Conservation (phyloP, 1,140 invertebrate species). For the Brachionus rotundiformis region DNA sequence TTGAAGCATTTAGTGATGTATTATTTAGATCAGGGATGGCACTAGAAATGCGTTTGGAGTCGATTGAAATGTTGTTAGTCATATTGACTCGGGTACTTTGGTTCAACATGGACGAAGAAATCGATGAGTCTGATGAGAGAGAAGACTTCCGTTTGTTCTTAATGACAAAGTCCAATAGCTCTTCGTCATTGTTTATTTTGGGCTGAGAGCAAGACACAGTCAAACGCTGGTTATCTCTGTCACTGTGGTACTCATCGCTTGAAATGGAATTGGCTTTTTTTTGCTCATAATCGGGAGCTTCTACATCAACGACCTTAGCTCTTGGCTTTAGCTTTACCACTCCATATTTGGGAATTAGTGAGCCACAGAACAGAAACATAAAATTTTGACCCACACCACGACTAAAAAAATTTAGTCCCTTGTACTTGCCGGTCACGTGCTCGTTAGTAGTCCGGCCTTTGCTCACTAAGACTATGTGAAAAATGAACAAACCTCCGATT, state of each 20-base stretch:
- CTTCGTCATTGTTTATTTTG: slow-evolving; percentile 18
- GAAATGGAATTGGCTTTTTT: slow-evolving; percentile 16
- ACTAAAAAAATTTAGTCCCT: slow-evolving; percentile 85
- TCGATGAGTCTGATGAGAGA: slow-evolving; percentile 30
- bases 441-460: slow-evolving; percentile 99
- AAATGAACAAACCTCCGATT: slow-evolving; percentile 92
- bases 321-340: slow-evolving; percentile 8
- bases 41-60: neutral
- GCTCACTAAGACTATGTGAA: slow-evolving; percentile 93
- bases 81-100: neutral
- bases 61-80: slow-evolving; percentile 33
- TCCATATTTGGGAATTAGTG: slow-evolving; percentile 6
- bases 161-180: slow-evolving; percentile 30
- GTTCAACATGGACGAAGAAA: slow-evolving; percentile 50
- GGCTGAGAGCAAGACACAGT: neutral
- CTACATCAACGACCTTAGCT: neutral
- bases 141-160: slow-evolving; percentile 41
- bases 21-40: neutral
- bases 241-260: slow-evolving; percentile 18
- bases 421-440: slow-evolving; percentile 97
- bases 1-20: neutral
- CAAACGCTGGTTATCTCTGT: slow-evolving; percentile 28
- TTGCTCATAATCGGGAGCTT: neutral
- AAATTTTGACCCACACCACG: slow-evolving; percentile 44
- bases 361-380: slow-evolving; percentile 2